Evolutionary conservation across 2,888 invertebrate genomes (phyloP).

Genomic region (Macrostomum cliftonense): DNA sequence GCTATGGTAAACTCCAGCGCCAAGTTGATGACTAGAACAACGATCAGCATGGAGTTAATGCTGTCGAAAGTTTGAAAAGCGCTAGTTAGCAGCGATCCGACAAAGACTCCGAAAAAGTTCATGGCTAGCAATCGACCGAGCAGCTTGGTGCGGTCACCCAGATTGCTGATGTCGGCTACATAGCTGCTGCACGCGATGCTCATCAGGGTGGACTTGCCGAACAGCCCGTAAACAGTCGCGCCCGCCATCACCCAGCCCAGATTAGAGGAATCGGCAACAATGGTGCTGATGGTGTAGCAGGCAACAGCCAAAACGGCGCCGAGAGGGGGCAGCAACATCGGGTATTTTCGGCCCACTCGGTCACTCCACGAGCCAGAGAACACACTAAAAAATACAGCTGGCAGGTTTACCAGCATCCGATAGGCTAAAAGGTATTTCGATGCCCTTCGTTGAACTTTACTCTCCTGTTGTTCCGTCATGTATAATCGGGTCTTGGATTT

Average conservation of each 20-base stretch:
- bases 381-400: conserved; percentile 29
- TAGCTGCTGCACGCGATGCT: conserved; percentile 37
- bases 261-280: background rate
- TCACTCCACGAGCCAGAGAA: conserved; percentile 37
- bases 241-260: conserved; percentile 20
- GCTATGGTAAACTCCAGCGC: conserved; percentile 1
- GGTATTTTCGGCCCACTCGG: conserved; percentile 26
- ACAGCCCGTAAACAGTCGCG: conserved; percentile 24
- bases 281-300: conserved; percentile 14
- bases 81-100: conserved; percentile 24
- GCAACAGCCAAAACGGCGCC: conserved; percentile 27
- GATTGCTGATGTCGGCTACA: conserved; percentile 26
- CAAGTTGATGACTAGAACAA: too few relatives aligned
- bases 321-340: conserved; percentile 29
- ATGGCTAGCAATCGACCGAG: conserved; percentile 30
- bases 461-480: conserved; percentile 16
- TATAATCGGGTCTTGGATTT: conserved; percentile 12
- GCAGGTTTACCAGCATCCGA: conserved; percentile 30
- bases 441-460: conserved; percentile 20
- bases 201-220: conserved; percentile 34
- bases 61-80: conserved; percentile 3
- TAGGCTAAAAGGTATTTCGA: conserved; percentile 28
- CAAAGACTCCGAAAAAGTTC: conserved; percentile 33
- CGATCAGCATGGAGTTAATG: background rate
- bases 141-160: conserved; percentile 23